phyloP scores from a whole-genome alignment of 2,797 vertebrate genomes.

The Borostomias antarcticus region DNA sequence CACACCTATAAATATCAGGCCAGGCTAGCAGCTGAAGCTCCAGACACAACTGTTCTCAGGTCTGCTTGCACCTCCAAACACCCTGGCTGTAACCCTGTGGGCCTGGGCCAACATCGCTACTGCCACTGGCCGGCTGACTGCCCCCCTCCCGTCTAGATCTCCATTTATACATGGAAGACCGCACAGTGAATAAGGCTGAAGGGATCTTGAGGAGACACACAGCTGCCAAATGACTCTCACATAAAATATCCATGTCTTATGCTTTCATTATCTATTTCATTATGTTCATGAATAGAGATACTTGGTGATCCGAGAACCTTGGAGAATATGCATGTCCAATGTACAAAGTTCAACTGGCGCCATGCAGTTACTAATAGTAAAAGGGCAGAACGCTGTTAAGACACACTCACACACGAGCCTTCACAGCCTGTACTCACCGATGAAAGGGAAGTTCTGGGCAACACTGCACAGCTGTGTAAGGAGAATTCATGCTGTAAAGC shows the following conservation, averaged over 20 bases:
- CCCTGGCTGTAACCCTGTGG: constrained; percentile 21
- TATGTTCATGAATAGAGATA: neutral
- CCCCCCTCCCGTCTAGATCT: neutral
- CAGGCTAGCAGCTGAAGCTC: constrained; percentile 69
- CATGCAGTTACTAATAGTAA: neutral
- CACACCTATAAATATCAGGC: constrained; percentile 71
- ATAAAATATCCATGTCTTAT: neutral
- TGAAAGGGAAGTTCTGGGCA: constrained; percentile 92
- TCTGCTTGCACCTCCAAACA: constrained; percentile 49
- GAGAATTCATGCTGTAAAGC: constrained; percentile 88
- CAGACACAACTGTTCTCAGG: constrained; percentile 61
- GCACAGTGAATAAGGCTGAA: neutral
- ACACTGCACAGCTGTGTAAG: constrained; percentile 87
- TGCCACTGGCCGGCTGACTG: too few relatives aligned
- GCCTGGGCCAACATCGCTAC: too few relatives aligned
- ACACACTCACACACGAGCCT: constrained; percentile 5
- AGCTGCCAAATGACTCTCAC: neutral
- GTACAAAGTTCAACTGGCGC: constrained; percentile 2
- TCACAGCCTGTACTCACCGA: constrained; percentile 83
- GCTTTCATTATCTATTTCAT: neutral
- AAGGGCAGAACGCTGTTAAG: neutral
- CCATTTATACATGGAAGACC: neutral
- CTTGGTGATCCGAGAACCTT: neutral
- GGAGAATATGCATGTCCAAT: neutral
- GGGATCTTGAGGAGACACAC: neutral